phyloP scores from a whole-genome alignment of 92 coral and sea anemone genomes.

The Phenganax stokvisi region DNA sequence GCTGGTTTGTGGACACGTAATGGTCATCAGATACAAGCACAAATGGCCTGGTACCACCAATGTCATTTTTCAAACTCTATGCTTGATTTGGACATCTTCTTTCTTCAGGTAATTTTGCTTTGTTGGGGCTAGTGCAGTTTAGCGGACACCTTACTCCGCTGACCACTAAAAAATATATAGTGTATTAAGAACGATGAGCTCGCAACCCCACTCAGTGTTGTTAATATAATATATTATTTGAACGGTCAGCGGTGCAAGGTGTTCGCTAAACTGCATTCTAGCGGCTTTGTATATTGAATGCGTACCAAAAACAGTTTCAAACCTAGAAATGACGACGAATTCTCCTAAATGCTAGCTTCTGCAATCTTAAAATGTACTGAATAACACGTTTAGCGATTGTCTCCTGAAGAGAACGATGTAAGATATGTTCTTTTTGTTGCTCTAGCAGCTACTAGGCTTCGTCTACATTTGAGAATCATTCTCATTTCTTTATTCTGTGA shows the following conservation, averaged over 20 bases:
- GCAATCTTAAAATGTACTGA: not conserved
- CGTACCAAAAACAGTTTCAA: not conserved
- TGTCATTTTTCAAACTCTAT: conserved; percentile 95
- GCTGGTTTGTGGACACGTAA: conserved; percentile 91
- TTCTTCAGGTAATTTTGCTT: conserved; percentile 65
- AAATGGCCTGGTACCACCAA: conserved; percentile 74
- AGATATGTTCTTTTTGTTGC: not conserved
- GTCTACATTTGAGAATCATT: too few relatives aligned
- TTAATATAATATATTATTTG: too few relatives aligned
- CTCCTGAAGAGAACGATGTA: not conserved
- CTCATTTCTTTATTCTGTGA: too few relatives aligned
- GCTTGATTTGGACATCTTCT: conserved; percentile 87
- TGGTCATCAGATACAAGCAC: conserved; percentile 86
- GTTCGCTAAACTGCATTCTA: too few relatives aligned
- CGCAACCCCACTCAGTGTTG: too few relatives aligned
- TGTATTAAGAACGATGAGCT: too few relatives aligned
- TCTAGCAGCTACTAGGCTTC: not conserved
- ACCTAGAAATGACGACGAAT: too few relatives aligned
- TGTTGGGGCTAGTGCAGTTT: not conserved
- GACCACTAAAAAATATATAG: too few relatives aligned
- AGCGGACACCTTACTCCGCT: too few relatives aligned
- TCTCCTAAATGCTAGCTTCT: too few relatives aligned
- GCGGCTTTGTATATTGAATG: too few relatives aligned
- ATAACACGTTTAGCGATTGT: not conserved
- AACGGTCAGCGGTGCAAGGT: too few relatives aligned